Base-by-base conservation (phyloP, 2,797 vertebrate species). In the Macrochelys suwanniensis region DNA sequence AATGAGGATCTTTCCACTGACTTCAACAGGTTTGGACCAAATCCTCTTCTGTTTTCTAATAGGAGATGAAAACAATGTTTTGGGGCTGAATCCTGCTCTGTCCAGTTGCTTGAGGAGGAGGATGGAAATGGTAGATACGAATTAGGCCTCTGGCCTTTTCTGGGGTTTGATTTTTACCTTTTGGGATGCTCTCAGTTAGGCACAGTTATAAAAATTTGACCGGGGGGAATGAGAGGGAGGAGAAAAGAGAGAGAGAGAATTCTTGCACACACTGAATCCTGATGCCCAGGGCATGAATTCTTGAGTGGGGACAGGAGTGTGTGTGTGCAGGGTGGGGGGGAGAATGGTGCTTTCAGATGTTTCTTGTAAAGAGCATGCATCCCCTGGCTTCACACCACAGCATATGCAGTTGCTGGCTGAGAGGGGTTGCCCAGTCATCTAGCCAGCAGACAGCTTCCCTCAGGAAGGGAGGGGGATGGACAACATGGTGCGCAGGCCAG, bases 381-480 rank as follows among this genome's bases (percentile, higher is more conserved):
- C 42, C 13, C 80, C 65, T 92, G 85, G 49, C 54, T 92, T 90
- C 82, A 86, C 51, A 53, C 33, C 33, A 25, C 37, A 92, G 31
- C 10, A 84, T 53, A 84, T 31, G 31, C 4, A 59, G 31, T 33
- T 59, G 9, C 23, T 65, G 71, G 37, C 50, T 88, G 65, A 88
- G 16, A 90, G n/a, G 47, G 83, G 54, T 84, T 87, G 11, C 26
- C 49, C 37, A 56, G 82, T 65, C 79, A 26, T 28, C 74, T 77
- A 13, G 25, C 23, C 77, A 92, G 91, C 54, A 95, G 57, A 88
- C 31, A 80, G 61, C 31, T 85, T 84, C 90, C 76, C 77, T 85
- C 54, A 49, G 53, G 76, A 88, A 87, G 11, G 12, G 26, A 28
- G 28, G 23, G 54, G 21, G 9, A 54, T 4, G 23, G 54, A 25